phyloP scores from a whole-genome alignment of 2,888 invertebrate genomes.

The Dynastes tityus region DNA sequence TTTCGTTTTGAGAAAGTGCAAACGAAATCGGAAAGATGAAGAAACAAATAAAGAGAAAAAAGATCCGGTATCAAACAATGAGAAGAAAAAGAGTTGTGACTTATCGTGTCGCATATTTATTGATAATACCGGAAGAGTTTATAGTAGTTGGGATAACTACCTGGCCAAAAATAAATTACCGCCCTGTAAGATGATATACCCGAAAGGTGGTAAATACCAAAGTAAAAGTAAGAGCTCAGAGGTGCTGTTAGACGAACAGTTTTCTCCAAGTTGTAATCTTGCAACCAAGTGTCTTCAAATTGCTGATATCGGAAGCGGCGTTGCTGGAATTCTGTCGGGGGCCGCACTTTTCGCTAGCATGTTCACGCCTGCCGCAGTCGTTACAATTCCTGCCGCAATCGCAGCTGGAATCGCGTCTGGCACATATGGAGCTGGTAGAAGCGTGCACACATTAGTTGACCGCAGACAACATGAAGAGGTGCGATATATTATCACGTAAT shows the following conservation, averaged over 20 bases:
- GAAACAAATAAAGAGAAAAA: slow-evolving; percentile 50
- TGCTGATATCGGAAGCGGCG: slow-evolving; percentile 31
- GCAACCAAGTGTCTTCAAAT: neutral
- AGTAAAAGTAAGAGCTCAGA: neutral
- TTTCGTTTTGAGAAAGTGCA: slow-evolving; percentile 60
- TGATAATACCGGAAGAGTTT: slow-evolving; percentile 71
- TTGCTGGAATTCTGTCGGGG: slow-evolving; percentile 49
- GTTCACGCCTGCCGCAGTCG: slow-evolving; percentile 45
- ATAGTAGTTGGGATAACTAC: slow-evolving; percentile 73
- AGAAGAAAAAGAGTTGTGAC: too few relatives aligned
- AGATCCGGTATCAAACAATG: neutral
- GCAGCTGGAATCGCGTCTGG: slow-evolving; percentile 47
- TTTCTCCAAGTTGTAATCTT: slow-evolving; percentile 24
- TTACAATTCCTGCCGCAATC: slow-evolving; percentile 42
- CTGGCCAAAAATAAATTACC: slow-evolving; percentile 72
- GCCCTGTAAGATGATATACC: slow-evolving; percentile 73
- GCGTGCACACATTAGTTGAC: slow-evolving; percentile 45
- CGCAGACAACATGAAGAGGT: slow-evolving; percentile 51
- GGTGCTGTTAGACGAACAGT: neutral
- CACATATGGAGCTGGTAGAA: slow-evolving; percentile 50
- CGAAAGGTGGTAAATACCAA: slow-evolving; percentile 70
- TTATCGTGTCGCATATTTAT: slow-evolving; percentile 64
- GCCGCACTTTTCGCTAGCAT: slow-evolving; percentile 40
- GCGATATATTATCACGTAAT: neutral
- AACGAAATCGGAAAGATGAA: neutral